Base-by-base conservation (phyloP, 2,797 vertebrate genomes). In the Micromesistius poutassou region DNA sequence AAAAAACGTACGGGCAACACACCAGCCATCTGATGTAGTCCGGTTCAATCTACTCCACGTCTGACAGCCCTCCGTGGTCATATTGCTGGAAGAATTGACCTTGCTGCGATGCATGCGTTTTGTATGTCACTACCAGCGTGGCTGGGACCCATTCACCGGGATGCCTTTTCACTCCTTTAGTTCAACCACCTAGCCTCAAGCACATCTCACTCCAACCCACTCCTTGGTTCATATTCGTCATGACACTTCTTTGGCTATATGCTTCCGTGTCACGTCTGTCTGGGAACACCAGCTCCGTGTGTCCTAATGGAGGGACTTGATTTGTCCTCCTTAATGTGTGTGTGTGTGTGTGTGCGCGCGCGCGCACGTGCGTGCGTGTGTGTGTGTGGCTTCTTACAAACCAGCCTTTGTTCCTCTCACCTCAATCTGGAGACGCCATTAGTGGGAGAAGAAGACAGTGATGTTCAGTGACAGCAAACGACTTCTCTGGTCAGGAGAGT, bases 341-440 rank as follows among this genome's bases (percentile, higher is more conserved):
- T 55, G 22, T 55, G 22, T 55, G 22, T n/a, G 22, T 55, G 46
- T 50, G 16, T 50, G 46, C 22, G n/a, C n/a, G n/a, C n/a, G n/a
- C n/a, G n/a, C n/a, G n/a, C n/a, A n/a, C n/a, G 87, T 87, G 22
- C n/a, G 22, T 55, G 22, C n/a, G 22, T n/a, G 22, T 55, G 50
- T n/a, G 19, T 55, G 50, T 62, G 55, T 62, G 55, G 62, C 25
- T n/a, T 68, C 87, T 88, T 83, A 77, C 87, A 82, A 87, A 87
- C 87, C 86, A 90, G 89, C 81, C 89, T 92, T 92, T 93, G 90
- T 93, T 91, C 89, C 90, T 93, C 83, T 86, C 87, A 87, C 89
- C 86, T 79, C 90, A 91, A 90, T 93, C 93, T 90, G 91, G 90
- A 92, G 90, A 93, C 89, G 90, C 92, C 92, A 94, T 95, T 94